A percentile compares a stretch with the other conserved stretches of the same genome.
phyloP scores from a whole-genome alignment of 2,113 vertebrate species.

The Tyrannus savana region DNA sequence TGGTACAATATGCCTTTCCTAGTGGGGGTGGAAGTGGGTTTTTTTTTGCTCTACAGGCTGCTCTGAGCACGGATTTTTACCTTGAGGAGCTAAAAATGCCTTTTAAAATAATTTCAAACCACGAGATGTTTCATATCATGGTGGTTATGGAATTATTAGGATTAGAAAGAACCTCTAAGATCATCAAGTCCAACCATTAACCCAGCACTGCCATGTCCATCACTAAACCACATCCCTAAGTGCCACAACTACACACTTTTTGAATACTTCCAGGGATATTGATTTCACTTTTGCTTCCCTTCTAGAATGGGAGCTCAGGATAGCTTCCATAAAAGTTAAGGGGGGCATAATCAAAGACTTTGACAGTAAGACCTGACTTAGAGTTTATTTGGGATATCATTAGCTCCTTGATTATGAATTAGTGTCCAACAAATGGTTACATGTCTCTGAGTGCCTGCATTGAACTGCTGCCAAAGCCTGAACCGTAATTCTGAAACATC shows the following conservation, averaged over 20 bases:
- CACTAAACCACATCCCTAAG: neutral
- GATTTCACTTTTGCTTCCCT: neutral
- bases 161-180: neutral
- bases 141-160: neutral
- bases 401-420: neutral
- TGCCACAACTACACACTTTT: neutral
- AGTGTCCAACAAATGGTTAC: neutral
- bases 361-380: neutral
- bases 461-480: neutral
- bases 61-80: neutral
- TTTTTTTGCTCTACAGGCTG: neutral
- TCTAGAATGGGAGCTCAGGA: neutral
- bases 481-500: neutral
- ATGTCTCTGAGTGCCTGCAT: neutral
- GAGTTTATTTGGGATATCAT: neutral
- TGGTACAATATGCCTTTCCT: neutral
- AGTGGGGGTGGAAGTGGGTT: neutral
- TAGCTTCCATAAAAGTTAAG: neutral
- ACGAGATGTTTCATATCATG: neutral
- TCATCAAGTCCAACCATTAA: neutral
- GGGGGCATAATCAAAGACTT: neutral
- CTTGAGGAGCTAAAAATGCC: neutral
- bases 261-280: neutral
- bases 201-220: neutral
- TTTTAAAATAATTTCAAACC: neutral